phyloP scores from a whole-genome alignment of 2,113 vertebrate genomes.

The Phyllopteryx taeniolatus region DNA sequence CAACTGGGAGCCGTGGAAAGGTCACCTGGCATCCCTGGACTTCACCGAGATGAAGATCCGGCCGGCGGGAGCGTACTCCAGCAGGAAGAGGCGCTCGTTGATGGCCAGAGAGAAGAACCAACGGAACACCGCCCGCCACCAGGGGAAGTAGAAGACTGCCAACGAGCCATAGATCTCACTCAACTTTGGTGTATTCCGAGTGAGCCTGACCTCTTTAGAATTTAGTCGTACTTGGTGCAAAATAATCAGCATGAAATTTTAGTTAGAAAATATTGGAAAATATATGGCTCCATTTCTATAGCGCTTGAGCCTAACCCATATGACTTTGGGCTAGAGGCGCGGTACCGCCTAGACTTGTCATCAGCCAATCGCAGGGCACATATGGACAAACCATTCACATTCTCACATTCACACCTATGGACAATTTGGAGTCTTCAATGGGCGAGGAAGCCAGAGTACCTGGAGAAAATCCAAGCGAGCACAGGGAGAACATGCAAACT shows the following conservation, averaged over 20 bases:
- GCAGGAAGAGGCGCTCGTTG: constrained; percentile 72
- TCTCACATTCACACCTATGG: no score
- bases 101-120: constrained; percentile 48
- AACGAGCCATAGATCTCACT: neutral
- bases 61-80: constrained; percentile 55
- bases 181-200: neutral
- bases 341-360: no score
- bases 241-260: neutral
- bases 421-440: no score
- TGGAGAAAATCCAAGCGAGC: no score
- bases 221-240: neutral
- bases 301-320: no score
- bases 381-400: no score
- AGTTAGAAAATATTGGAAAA: neutral
- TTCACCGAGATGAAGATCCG: constrained; percentile 85
- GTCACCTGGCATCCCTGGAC: constrained; percentile 84
- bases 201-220: neutral
- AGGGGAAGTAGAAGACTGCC: constrained; percentile 17
- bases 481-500: no score
- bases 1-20: constrained; percentile 92
- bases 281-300: no score
- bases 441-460: no score
- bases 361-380: no score
- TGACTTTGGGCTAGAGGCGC: no score
- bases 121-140: constrained; percentile 5